These are phyloP conservation scores for Thaumatotibia leucotreta DNA, from an alignment of 1,140 invertebrate species.

Conservation along the genomic window DNA sequence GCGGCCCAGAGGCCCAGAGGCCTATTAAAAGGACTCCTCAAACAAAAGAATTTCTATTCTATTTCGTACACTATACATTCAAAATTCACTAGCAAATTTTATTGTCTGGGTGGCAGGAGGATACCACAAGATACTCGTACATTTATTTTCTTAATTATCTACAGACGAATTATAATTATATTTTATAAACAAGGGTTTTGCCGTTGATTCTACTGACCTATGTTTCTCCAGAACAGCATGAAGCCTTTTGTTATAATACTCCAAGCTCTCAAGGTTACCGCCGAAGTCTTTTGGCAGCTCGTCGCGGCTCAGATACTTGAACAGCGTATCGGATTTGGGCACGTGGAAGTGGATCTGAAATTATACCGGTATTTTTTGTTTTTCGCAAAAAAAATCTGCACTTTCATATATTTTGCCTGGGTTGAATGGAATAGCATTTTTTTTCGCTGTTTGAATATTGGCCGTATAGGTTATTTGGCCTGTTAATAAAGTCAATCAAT, in stretches of 20 bases:
- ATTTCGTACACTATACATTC: too few relatives aligned
- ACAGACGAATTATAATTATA: background rate
- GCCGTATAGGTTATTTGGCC: too few relatives aligned
- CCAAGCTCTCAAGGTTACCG: constrained; percentile 46
- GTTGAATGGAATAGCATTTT: too few relatives aligned
- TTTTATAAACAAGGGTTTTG: too few relatives aligned
- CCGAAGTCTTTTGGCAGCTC: constrained; percentile 78
- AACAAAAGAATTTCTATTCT: too few relatives aligned
- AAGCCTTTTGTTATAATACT: constrained; percentile 30
- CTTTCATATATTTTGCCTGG: too few relatives aligned
- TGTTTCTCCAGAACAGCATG: constrained; percentile 1
- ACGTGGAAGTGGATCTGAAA: constrained; percentile 76
- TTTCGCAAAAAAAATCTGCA: background rate
- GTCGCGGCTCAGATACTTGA: constrained; percentile 72
- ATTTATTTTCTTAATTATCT: background rate
- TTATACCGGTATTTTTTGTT: background rate
- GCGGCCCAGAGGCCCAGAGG: too few relatives aligned
- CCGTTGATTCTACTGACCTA: constrained; percentile 33
- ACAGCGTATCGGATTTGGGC: constrained; percentile 73
- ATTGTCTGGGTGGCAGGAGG: too few relatives aligned
- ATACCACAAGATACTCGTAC: background rate
- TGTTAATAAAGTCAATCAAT: background rate
- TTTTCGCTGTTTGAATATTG: too few relatives aligned
- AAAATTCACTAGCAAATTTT: too few relatives aligned
- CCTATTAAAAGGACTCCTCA: too few relatives aligned